Conservation (phyloP, 2,113 vertebrate species). For the Halichoeres trimaculatus region DNA sequence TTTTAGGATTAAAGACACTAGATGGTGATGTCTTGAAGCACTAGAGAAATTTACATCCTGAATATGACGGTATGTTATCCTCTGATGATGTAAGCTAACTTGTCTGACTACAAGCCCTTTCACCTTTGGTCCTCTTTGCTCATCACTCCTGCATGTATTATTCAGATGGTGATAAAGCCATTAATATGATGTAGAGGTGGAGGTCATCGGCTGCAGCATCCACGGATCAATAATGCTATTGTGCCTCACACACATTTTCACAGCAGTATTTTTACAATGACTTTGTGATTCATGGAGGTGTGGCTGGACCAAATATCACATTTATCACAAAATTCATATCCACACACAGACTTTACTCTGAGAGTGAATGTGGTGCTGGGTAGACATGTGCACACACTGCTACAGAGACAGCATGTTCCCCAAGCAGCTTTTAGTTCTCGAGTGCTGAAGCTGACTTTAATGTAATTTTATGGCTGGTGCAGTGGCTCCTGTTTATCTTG, state of each 20-base stretch:
- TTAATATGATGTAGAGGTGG: slow-evolving; percentile 17
- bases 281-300: slow-evolving; percentile 16
- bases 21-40: background rate
- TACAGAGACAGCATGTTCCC: slow-evolving; percentile 10
- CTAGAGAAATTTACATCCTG: background rate
- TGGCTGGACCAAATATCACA: background rate
- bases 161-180: slow-evolving; percentile 38
- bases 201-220: slow-evolving; percentile 30
- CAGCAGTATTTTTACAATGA: background rate
- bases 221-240: slow-evolving; percentile 42
- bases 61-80: background rate
- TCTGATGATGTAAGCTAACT: slow-evolving; percentile 1
- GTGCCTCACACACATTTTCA: slow-evolving; percentile 5
- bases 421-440: slow-evolving; percentile 36
- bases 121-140: slow-evolving; percentile 10
- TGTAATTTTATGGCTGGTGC: slow-evolving; percentile 40
- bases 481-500: slow-evolving; percentile 56
- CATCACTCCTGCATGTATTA: slow-evolving; percentile 47
- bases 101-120: background rate
- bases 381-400: background rate
- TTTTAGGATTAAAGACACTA: background rate
- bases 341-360: background rate
- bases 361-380: background rate
- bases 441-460: slow-evolving; percentile 11
- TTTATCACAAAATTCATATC: background rate